Conservation (phyloP, 2,113 vertebrate species). For the Salminus brasiliensis region DNA sequence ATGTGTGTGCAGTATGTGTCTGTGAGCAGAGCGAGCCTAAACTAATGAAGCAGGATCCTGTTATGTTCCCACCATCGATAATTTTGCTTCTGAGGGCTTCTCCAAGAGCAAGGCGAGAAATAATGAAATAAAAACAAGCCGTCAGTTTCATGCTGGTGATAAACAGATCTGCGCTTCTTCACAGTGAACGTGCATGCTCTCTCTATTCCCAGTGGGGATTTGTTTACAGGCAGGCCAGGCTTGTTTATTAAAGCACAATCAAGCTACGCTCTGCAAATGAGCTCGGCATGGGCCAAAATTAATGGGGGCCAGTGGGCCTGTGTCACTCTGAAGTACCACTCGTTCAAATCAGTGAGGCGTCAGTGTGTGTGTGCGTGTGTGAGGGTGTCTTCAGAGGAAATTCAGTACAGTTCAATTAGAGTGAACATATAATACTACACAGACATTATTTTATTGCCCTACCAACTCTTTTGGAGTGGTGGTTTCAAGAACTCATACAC, state of each 20-base stretch:
- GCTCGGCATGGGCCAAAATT: not conserved
- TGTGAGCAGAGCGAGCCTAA: constrained; percentile 6
- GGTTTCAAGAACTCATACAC: not conserved
- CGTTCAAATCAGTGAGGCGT: not conserved
- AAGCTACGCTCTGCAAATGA: constrained; percentile 2
- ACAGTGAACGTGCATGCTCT: not conserved
- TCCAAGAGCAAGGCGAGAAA: constrained; percentile 5
- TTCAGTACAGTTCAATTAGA: not conserved
- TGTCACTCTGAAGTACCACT: not conserved
- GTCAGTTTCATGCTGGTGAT: not conserved
- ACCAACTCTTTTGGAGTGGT: not conserved
- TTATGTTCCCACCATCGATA: constrained; percentile 11
- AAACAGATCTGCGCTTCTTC: not conserved
- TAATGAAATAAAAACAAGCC: constrained; percentile 23
- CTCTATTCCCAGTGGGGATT: not conserved
- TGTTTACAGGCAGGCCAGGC: not conserved
- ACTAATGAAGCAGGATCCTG: constrained; percentile 37
- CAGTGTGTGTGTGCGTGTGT: not conserved
- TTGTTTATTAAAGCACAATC: constrained; percentile 15
- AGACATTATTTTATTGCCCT: not conserved
- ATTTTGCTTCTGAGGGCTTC: constrained; percentile 24
- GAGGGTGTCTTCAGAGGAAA: not conserved
- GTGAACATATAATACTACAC: not conserved
- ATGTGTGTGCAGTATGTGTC: not conserved
- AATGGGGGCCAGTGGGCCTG: not conserved